Conservation (phyloP, 2,113 vertebrate species). For the Pampusana beccarii region DNA sequence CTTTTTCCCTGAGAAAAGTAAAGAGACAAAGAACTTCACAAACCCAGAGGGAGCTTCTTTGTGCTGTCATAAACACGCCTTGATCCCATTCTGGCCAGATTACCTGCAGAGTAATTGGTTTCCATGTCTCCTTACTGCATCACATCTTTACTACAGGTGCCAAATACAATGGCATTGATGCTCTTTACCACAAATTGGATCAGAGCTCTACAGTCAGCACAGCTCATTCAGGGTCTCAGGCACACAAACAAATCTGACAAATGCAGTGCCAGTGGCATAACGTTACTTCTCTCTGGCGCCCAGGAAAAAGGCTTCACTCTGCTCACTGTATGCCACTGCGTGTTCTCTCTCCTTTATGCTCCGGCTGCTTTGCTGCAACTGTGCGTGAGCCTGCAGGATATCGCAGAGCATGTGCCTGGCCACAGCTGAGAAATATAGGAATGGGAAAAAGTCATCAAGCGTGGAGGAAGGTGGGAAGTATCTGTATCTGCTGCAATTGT, state of each 20-base stretch:
- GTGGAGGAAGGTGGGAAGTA: background rate
- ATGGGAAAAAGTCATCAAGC: background rate
- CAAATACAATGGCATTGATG: background rate
- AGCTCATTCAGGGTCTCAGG: background rate
- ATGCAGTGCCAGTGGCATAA: background rate
- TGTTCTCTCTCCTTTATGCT: background rate
- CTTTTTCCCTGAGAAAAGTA: background rate
- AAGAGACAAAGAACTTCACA: background rate
- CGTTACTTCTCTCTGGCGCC: background rate
- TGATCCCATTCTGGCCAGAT: background rate
- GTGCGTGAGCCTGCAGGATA: background rate
- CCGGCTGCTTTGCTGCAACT: background rate
- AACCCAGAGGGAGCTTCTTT: background rate
- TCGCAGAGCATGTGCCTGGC: accelerated
- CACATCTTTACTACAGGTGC: background rate
- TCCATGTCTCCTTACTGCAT: background rate
- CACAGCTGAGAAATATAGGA: background rate
- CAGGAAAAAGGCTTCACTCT: background rate
- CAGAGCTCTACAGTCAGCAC: background rate
- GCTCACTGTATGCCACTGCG: background rate
- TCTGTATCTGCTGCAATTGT: background rate
- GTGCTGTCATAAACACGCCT: background rate
- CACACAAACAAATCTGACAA: background rate
- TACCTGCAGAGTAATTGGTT: background rate
- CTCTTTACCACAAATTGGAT: background rate